Evolutionary conservation across 1,140 invertebrate species (phyloP), one percentile per base, ranked within the genome.

Genomic region (Conopomorpha cramerella): DNA sequence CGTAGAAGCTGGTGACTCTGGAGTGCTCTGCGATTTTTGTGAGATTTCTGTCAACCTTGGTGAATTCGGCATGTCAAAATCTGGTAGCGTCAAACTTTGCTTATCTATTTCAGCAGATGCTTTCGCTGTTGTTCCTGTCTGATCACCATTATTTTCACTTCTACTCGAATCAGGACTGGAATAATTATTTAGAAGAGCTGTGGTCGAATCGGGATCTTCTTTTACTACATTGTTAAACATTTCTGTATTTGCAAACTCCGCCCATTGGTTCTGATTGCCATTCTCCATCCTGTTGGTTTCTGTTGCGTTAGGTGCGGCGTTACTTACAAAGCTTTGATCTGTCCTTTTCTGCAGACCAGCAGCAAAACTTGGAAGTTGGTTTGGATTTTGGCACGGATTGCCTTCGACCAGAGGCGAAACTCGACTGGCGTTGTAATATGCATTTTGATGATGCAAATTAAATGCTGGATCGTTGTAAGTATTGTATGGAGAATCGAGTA

Each of bases 401-500:
- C 48, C 55, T 38, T 76, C 72, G 2, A 70, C 38, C 26, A 66
- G 43, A 4, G 67, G 44, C 12, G 72, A 51, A 0, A 60, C 39
- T 15, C 60, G 58, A 36, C 67, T 64, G 2, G 57, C 49, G 36
- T 66, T 62, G 30, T 76, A 79, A n/a, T 78, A 34, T 14, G 57
- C 40, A 39, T 63, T 72, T 47, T 77, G 76, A 42, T 77, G 73
- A 45, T 79, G 76, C 8, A 79, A 40, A 45, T 68, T 74, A 45
- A 76, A 77, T 38, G 51, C 71, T 49, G 78, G 72, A 26, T 79
- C 74, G n/a, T n/a, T n/a, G 30, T 78, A 78, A 3, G 74, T 37
- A 47, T 78, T 78, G 34, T 84, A 83, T 19, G 88, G 87, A 42
- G 87, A 89, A 56, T 91, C 88, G 39, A 89, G 59, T 2, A 90